Evolutionary conservation across 64 coral and sea anemone species (phyloP), one percentile per base, ranked within the genome.

Genomic region (Actinia tenebrosa): DNA sequence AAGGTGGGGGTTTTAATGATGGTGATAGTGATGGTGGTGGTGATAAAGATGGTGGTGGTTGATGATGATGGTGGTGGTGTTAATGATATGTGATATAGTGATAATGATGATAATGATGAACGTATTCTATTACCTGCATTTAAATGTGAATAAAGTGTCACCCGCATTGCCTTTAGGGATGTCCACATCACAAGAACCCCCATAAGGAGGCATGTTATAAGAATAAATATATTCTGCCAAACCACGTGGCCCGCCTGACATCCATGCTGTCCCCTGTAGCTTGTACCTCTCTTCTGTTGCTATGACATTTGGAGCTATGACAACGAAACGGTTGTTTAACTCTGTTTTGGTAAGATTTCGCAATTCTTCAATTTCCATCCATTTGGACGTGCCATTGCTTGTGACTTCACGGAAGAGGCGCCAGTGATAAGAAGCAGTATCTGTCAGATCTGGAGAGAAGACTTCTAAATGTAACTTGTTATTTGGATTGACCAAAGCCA

Each of bases 171-270:
- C 88, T 16, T 16, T 71, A 30, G 43, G 20, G 18, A 53, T 64
- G 79, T 84, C 66, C 22, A 68, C 88, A 45, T 16, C 64, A 20
- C 88, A 89, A 13, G 2, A 71, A 14, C 88, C 88, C 53, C 79
- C 58, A 63, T 66, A 66, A 19, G 88, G 88, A 23, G 88, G 80
- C 50, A 47, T 84, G 25, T 89, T 84, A 45, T 84, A 59, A 55
- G 27, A 37, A 3, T 77, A 84, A 7, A 45, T 47, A 3, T 54
- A 53, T 53, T 89, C 80, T 16, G 79, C 82, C 44, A 72, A 54
- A 15, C 88, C 88, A 52, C 75, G 42, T 26, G 45, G 53, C 75
- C 66, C 27, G 3, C 47, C 80, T 66, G 25, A 61, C 11, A 72
- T 17, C 80, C 46, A 69, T 56, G 62, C 80, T 37, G 68, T 60